Evolutionary conservation across 2,797 vertebrate genomes (phyloP).

Genomic region (Peromyscus attwateri): DNA sequence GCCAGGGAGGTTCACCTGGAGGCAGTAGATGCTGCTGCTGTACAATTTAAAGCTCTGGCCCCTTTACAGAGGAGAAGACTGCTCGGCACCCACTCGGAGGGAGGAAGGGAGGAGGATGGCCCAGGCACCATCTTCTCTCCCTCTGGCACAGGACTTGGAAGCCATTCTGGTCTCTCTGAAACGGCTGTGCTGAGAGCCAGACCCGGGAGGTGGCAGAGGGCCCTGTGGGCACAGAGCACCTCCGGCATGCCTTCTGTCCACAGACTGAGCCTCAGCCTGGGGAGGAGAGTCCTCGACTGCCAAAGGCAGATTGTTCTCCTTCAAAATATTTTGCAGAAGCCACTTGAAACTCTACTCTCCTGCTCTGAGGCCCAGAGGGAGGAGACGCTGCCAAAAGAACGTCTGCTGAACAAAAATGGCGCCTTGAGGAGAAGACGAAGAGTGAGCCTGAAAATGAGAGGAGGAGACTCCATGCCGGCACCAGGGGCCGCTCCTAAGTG

Average conservation of each 20-base stretch:
- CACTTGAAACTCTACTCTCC: not conserved
- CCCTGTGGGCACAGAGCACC: not conserved
- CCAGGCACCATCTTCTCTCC: slow-evolving; percentile 79
- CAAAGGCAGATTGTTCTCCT: not conserved
- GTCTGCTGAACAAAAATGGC: not conserved
- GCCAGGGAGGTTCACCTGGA: slow-evolving; percentile 45
- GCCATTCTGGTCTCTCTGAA: slow-evolving; percentile 48
- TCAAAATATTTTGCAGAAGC: not conserved
- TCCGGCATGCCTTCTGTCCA: not conserved
- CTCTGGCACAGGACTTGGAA: not conserved
- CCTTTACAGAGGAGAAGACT: not conserved
- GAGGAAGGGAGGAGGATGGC: accelerated
- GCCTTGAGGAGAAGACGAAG: accelerated
- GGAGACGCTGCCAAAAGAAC: not conserved
- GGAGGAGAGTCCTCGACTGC: not conserved
- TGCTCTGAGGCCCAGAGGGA: not conserved
- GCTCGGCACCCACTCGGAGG: not conserved
- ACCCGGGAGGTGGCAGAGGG: not conserved
- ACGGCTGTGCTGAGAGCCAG: slow-evolving; percentile 55
- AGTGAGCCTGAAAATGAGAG: not conserved
- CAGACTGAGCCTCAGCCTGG: not conserved
- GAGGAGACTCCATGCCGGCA: accelerated
- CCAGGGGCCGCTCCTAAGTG: not conserved
- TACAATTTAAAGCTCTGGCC: slow-evolving; percentile 22
- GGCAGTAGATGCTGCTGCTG: slow-evolving; percentile 23